Base-by-base conservation (phyloP, 2,797 vertebrate species). In the Natrix natrix region DNA sequence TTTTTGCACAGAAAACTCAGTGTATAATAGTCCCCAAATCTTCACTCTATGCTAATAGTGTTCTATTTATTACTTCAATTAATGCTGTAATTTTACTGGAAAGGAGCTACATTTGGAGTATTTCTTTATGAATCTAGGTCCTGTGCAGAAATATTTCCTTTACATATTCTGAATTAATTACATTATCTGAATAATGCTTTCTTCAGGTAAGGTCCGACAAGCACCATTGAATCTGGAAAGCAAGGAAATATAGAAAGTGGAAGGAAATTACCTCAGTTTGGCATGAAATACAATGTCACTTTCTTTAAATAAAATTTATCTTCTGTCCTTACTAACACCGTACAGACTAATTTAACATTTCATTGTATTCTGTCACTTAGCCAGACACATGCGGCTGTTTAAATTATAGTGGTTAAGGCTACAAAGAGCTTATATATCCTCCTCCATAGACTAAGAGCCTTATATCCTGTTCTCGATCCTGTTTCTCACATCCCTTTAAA, bases 251-350 rank as follows among this genome's bases (percentile, higher is more conserved):
- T 96, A 97, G 97, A 95, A 97, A 96, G 92, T 13, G 93, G 97
- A 97, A 98, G 98, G 97, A 98, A 97, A 98, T 98, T 94, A 98
- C 97, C 96, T 98, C 97, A 98, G 95, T 87, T 96, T 97, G 97
- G 97, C 95, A 95, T 83, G 92, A 97, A 93, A 92, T 60, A 97
- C 97, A 97, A 95, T 96, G 95, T 95, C 95, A 97, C 97, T 96
- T 98, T 98, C 97, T 98, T 97, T 97, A 97, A 97, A 98, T 97
- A 97, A 97, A 98, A 98, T 97, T 95, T 91, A 97, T 98, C 96
- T 97, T 97, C 97, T 97, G 95, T 98, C 96, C 95, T 94, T 93
- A 96, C 93, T 94, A 96, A 94, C 96, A 91, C 91, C 26, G 91
- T 88, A 59, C 94, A 96, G 92, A n/a, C 90, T 96, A 94, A 92